Conservation (phyloP, 2,888 invertebrate genomes). For the Netelia inedita region DNA sequence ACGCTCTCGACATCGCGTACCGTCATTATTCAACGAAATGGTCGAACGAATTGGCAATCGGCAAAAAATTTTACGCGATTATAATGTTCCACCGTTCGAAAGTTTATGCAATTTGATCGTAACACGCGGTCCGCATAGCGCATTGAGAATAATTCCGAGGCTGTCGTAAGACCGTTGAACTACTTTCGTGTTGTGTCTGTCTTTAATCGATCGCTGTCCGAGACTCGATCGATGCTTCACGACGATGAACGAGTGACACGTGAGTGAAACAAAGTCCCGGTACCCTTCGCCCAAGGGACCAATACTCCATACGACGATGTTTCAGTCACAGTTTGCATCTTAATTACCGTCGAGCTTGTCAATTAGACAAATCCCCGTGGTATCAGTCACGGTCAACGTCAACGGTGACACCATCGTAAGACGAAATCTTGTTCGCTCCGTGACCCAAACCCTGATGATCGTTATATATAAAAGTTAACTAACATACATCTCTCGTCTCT, state of each 20-base stretch:
- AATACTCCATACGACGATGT: conserved; percentile 28
- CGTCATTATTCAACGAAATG: conserved; percentile 40
- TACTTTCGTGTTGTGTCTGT: neutral
- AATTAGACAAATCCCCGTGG: conserved; percentile 56
- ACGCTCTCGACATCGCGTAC: conserved; percentile 9
- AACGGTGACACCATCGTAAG: conserved; percentile 1
- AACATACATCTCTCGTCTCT: conserved; percentile 26
- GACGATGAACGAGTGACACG: conserved; percentile 15
- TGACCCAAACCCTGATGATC: conserved; percentile 34
- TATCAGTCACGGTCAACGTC: conserved; percentile 36
- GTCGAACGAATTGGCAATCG: conserved; percentile 16
- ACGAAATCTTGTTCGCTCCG: conserved; percentile 14
- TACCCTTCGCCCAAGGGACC: conserved; percentile 48
- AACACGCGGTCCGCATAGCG: neutral
- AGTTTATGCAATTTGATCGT: conserved; percentile 3
- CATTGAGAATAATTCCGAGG: conserved; percentile 22
- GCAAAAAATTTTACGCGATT: conserved; percentile 10
- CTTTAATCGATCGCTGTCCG: conserved; percentile 10
- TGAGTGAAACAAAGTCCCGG: neutral
- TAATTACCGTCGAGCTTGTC: conserved; percentile 57
- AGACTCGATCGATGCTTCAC: conserved; percentile 25
- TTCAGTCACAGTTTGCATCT: conserved; percentile 41
- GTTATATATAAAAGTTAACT: conserved; percentile 28
- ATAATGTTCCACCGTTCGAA: conserved; percentile 11
- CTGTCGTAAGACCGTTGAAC: neutral